Base-by-base conservation (phyloP, 1,140 invertebrate species). In the Rhizoglyphus robini region DNA sequence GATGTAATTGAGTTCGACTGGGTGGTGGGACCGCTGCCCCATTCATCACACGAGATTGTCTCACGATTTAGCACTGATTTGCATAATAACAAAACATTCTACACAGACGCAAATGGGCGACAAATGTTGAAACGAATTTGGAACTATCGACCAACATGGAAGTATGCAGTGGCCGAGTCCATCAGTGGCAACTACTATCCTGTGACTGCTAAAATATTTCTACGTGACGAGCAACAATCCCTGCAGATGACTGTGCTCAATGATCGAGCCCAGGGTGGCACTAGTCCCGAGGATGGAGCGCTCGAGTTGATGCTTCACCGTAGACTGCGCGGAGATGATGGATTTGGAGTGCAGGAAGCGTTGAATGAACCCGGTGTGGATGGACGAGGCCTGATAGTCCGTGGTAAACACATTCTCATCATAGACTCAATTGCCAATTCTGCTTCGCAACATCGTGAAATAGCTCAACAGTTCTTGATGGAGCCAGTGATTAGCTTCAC, bases 141-240 rank as follows among this genome's bases (percentile, higher is more conserved):
- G 47, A 81, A 96, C 73, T 81, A 81, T 61, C 76, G 91, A 29
- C 83, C 86, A 4, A 86, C 86, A 1, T 96, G 83, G 84, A 78
- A 75, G 4, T 74, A 82, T 38, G 76, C 78, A 63, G 74, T 80
- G 58, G 77, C 77, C n/a, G 84, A 86, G 75, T 80, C 80, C 13
- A 76, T 90, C 0, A 77, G 88, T 41, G 87, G 85, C 1, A 98
- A 98, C 76, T 97, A 96, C 75, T 96, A 92, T 75, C 95, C 95
- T 0, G 81, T 97, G 0, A 93, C 89, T 20, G 85, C 86, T 4
- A 82, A 86, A 66, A 91, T 96, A 31, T 18, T 25, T n/a, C 18
- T 69, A 0, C 25, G 34, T 23, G 68, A 69, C 30, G 62, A 65
- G n/a, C 25, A 46, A 4, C 1, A 51, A 32, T 20, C 25, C 15